phyloP scores from a whole-genome alignment of 2,797 vertebrate genomes.

The Lutra lutra region DNA sequence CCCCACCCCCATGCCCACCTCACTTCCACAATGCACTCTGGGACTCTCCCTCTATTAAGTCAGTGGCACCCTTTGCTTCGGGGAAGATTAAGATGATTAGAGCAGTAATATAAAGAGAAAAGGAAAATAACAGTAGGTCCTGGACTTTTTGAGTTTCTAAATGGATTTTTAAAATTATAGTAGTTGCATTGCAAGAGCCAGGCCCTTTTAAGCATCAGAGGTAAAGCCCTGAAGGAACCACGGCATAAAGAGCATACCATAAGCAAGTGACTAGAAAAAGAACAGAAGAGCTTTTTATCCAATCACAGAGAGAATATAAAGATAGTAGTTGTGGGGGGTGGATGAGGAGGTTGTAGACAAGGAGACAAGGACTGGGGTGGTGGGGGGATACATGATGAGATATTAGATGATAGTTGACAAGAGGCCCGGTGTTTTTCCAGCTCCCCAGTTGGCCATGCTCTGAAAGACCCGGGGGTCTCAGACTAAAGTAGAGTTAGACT shows the following conservation, averaged over 20 bases:
- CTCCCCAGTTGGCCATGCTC: neutral
- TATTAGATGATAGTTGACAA: neutral
- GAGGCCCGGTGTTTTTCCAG: neutral
- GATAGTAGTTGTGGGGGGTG: rapidly evolving
- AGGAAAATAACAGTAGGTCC: neutral
- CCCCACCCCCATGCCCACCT: neutral
- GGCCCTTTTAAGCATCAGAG: neutral
- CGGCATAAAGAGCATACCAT: neutral
- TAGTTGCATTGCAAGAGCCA: neutral
- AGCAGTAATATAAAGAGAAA: slow-evolving; percentile 14
- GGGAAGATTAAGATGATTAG: neutral
- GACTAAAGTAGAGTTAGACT: neutral
- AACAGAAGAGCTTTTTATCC: neutral
- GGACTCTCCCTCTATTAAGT: neutral
- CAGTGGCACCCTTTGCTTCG: neutral
- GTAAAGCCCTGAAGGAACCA: neutral
- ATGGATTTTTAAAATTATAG: neutral
- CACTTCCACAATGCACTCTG: neutral
- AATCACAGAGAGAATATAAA: neutral
- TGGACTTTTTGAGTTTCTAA: slow-evolving; percentile 23
- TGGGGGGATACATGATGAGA: neutral
- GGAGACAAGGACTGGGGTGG: neutral
- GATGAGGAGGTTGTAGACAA: neutral
- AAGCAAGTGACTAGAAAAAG: neutral
- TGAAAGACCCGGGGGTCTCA: neutral